Base-by-base conservation (phyloP, 2,888 invertebrate genomes). In the Cheilosia vernalis region DNA sequence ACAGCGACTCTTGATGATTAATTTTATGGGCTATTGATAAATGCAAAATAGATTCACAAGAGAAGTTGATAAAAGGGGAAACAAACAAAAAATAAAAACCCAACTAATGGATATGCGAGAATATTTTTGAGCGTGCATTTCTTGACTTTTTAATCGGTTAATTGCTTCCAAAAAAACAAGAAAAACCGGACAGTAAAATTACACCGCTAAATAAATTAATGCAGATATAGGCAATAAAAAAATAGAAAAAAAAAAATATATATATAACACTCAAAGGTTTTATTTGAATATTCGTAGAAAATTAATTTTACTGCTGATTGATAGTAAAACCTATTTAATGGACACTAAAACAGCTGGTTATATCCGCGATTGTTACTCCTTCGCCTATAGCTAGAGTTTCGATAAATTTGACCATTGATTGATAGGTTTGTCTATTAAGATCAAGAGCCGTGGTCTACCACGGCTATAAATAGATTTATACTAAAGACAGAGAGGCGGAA, bases 21-120 rank as follows among this genome's bases (percentile, higher is more conserved):
- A 78, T 63, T 78, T 83, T 73, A 78, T 83, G 63, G 27, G 56
- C 69, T 73, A 69, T 73, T 73, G 67, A 83, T 83, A 61, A 73
- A 78, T 73, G 63, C 73, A 78, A 47, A 83, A 44, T 63, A 17
- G 21, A 61, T 24, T 47, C 47, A 19, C 17, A 30, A 19, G 17
- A 19, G 2, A 47, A 47, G 19, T 47, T 7, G 19, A 47, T 17
- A 17, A 7, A 2, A 17, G 7, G 17, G 7, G 27, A 30, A 30
- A 30, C 6, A 4, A n/a, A n/a, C n/a, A n/a, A n/a, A n/a, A n/a
- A n/a, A n/a, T n/a, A n/a, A 37, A 37, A 37, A 13, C 1, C 9
- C 13, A 37, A 13, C 3, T 37, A 37, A 37, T 37, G 37, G 10
- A 37, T 37, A 37, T 37, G 37, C 13, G 0, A 37, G 37, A 37